Evolutionary conservation across 2,888 invertebrate genomes (phyloP).

Genomic region (Torymus auratus): DNA sequence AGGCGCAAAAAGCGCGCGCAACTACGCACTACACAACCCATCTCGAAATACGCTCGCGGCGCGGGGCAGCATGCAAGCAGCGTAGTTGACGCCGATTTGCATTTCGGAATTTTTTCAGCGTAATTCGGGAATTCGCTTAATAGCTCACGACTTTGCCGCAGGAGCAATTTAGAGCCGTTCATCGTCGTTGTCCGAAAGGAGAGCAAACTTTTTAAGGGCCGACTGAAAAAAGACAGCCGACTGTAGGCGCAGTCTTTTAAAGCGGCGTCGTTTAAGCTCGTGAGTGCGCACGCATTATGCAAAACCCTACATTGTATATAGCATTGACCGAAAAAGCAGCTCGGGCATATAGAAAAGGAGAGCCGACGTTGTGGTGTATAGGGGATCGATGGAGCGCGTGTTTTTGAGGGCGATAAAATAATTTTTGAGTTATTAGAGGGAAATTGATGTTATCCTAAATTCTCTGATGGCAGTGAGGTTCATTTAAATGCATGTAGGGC

Average conservation of each 20-base stretch:
- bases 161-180: constrained; percentile 46
- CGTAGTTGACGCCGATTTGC: constrained; percentile 65
- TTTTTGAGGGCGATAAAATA: not conserved
- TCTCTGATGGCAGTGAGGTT: no score
- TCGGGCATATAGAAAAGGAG: not conserved
- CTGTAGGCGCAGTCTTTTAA: constrained; percentile 10
- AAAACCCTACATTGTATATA: constrained; percentile 35
- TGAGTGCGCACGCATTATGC: constrained; percentile 40
- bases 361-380: no score
- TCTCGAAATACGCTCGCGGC: constrained; percentile 32
- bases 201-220: constrained; percentile 35
- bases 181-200: not conserved
- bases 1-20: constrained; percentile 66
- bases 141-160: constrained; percentile 44
- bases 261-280: constrained; percentile 27
- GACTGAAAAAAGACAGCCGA: constrained; percentile 19
- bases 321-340: not conserved
- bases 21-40: constrained; percentile 10
- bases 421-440: not conserved
- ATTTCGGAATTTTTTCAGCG: constrained; percentile 70
- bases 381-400: not conserved
- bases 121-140: constrained; percentile 72
- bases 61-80: no score
- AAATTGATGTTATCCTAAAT: no score
- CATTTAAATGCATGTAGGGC: no score